Conservation (phyloP, 2,797 vertebrate genomes). For the Neostethus bicornis region DNA sequence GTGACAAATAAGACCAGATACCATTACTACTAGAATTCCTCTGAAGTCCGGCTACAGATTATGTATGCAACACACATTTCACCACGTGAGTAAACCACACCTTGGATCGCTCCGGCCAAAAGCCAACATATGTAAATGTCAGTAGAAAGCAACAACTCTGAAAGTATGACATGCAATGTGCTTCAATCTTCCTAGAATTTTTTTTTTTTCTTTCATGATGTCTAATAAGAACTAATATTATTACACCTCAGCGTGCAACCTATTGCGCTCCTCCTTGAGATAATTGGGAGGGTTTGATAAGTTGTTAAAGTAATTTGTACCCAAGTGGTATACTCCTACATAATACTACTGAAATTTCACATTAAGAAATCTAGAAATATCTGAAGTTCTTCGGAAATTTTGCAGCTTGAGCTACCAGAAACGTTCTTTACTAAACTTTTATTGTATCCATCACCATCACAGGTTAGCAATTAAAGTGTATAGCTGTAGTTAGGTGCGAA, state of each 20-base stretch:
- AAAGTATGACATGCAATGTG: no score
- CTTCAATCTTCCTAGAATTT: no score
- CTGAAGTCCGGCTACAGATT: conserved; percentile 10
- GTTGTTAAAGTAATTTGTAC: conserved; percentile 34
- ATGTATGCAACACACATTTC: conserved; percentile 27
- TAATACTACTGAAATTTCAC: conserved; percentile 14
- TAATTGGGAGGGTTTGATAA: conserved; percentile 18
- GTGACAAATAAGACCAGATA: conserved; percentile 14
- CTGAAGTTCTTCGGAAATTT: not conserved
- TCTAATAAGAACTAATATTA: no score
- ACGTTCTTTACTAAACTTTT: conserved; percentile 5
- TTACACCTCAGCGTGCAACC: no score
- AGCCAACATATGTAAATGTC: conserved; percentile 44
- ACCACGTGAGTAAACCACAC: conserved; percentile 23
- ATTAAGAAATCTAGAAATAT: conserved; percentile 16
- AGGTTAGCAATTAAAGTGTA: not conserved
- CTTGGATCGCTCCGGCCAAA: conserved; percentile 30
- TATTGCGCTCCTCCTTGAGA: conserved; percentile 1
- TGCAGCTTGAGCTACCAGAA: not conserved
- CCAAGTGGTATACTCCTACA: no score
- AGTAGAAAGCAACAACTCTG: conserved; percentile 43
- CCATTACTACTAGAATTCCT: conserved; percentile 12
- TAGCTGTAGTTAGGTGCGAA: conserved; percentile 1
- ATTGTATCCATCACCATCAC: not conserved
- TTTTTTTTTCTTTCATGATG: no score